Evolutionary conservation across 2,797 vertebrate species (phyloP), one percentile per base, ranked within the genome.

Genomic region (Heterohyrax brucei): DNA sequence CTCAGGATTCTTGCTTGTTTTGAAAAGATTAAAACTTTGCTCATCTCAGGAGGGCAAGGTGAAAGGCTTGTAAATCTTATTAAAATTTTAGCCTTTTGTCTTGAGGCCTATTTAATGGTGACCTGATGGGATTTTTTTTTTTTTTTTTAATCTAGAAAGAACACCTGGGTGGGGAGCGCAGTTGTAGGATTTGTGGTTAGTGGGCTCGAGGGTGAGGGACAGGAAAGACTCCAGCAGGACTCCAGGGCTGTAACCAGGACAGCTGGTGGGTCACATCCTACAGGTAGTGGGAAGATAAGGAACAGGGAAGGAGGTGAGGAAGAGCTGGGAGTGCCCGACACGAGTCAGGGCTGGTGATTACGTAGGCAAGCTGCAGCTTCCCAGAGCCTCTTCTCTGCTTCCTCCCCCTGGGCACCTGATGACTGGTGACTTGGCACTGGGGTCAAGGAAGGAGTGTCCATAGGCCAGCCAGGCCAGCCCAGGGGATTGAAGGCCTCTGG

Each of bases 41-140:
- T 87, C 92, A 92, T 91, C 82, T 94, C 72, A 75, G 85, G 95
- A 90, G 46, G 87, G 56, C 48, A 79, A 85, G 76, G 91, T 90
- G 56, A 96, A 93, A 56, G 62, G 26, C 88, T 80, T 84, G 30
- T 75, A 96, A 95, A 94, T 95, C 75, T 89, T 79, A 18, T 95
- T 90, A 95, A 95, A 97, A 97, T 91, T 90, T 95, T 59, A 93
- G 68, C 75, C n/a, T 78, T 86, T 92, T 56, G 77, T 72, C 21
- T 61, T 61, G 61, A 91, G 61, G 75, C 66, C 53, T 16, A 16
- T 56, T 56, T 56, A 56, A 56, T 56, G 53, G 72, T 81, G 53
- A 21, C 24, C 44, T 79, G 19, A 80, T 79, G 87, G 84, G 66
- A 93, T 56, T 50, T 89, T 93, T 78, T 81, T 2, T 87, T 89